A percentile compares a stretch with the other conserved stretches of the same genome.
Evolutionary conservation across 1,140 invertebrate species (phyloP).

Genomic region (Aporrectodea caliginosa): DNA sequence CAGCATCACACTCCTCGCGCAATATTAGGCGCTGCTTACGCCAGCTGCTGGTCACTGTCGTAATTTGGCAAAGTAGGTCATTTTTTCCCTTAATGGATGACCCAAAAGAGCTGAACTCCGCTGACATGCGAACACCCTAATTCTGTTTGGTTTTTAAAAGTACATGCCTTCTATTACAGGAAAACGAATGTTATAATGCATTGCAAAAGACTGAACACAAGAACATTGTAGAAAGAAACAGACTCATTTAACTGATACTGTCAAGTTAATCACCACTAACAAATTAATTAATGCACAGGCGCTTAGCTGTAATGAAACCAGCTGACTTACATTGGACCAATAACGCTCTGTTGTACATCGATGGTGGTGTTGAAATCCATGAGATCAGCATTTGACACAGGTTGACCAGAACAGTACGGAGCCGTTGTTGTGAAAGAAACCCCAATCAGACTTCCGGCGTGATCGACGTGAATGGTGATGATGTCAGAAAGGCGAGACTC

Average conservation of each 20-base stretch:
- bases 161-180: neutral
- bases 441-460: constrained; percentile 67
- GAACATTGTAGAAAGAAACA: neutral
- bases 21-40: too few species aligned
- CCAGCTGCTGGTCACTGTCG: too few species aligned
- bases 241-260: neutral
- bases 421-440: constrained; percentile 59
- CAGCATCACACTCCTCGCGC: too few species aligned
- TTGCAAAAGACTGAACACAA: neutral
- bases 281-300: constrained; percentile 1
- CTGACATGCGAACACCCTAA: neutral
- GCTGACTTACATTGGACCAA: constrained; percentile 67
- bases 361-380: constrained; percentile 68
- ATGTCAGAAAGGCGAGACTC: constrained; percentile 67
- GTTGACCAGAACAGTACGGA: constrained; percentile 40
- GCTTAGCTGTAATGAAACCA: neutral
- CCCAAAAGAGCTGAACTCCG: too few species aligned
- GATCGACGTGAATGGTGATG: constrained; percentile 69
- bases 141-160: neutral
- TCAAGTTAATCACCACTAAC: neutral
- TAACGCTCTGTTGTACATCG: constrained; percentile 67
- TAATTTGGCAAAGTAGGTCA: too few species aligned
- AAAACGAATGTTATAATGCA: neutral
- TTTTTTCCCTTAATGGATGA: too few species aligned
- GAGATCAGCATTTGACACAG: constrained; percentile 45